These are phyloP conservation scores for Nematostella vectensis DNA, from an alignment of 92 coral and sea anemone genomes.

Conservation along the genomic window DNA sequence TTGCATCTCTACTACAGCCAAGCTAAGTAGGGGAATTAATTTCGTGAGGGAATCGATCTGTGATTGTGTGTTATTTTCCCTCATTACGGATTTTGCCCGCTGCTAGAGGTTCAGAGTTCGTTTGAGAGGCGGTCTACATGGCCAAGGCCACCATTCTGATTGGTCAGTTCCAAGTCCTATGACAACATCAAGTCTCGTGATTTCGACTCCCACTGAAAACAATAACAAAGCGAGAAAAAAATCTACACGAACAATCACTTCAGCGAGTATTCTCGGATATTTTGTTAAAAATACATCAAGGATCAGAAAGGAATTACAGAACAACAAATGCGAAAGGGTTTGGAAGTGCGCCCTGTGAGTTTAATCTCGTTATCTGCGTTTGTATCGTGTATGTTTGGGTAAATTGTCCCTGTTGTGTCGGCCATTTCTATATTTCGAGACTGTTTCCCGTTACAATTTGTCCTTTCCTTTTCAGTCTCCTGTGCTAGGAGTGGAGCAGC, in stretches of 20 bases:
- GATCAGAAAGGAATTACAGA: constrained; percentile 9
- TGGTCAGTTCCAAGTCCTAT: constrained; percentile 49
- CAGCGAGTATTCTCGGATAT: neutral
- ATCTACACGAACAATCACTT: constrained; percentile 23
- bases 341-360: constrained; percentile 69
- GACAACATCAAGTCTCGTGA: constrained; percentile 97
- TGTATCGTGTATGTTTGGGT: no score
- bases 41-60: no score
- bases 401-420: no score
- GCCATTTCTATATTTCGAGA: no score
- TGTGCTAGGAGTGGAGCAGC: constrained; percentile 71
- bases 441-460: neutral
- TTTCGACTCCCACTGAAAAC: constrained; percentile 82
- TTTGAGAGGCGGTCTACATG: constrained; percentile 34
- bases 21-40: neutral
- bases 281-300: neutral
- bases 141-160: constrained; percentile 84
- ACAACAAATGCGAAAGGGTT: constrained; percentile 69
- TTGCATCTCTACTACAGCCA: no score
- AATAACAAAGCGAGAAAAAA: constrained; percentile 91
- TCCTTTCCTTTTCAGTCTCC: constrained; percentile 53
- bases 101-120: neutral
- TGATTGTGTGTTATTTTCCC: neutral
- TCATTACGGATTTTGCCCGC: neutral
- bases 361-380: no score